Evolutionary conservation across 2,113 vertebrate genomes (phyloP).

Genomic region (Todiramphus saurophagus): DNA sequence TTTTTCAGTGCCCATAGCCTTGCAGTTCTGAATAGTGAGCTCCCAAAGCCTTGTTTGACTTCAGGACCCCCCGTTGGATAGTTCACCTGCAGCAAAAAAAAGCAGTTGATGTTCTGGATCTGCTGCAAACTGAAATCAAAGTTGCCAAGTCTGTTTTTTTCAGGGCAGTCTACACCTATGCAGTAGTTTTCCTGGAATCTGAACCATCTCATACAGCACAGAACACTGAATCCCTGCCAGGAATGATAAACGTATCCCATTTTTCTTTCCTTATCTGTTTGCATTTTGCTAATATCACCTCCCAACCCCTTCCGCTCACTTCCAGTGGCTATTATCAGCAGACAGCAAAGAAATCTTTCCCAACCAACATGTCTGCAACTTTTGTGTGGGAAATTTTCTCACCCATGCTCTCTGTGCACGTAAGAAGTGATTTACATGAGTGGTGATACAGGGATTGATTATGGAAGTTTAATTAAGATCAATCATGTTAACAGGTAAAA

Average conservation of each 20-base stretch:
- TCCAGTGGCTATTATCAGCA: conserved; percentile 60
- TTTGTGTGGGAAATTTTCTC: conserved; percentile 16
- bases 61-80: not conserved
- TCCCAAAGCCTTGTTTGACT: fast-evolving
- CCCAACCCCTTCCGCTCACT: conserved; percentile 29
- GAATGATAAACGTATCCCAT: conserved; percentile 60
- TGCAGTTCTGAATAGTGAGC: not conserved
- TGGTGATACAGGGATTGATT: not conserved
- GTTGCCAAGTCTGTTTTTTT: not conserved
- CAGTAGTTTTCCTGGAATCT: conserved; percentile 46
- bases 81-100: not conserved
- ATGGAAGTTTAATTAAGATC: not conserved
- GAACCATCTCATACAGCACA: conserved; percentile 1
- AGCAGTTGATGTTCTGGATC: not conserved
- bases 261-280: conserved; percentile 67
- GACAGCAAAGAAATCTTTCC: conserved; percentile 50
- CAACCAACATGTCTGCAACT: not conserved
- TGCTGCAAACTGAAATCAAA: not conserved
- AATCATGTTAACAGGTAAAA: not conserved
- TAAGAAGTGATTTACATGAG: not conserved
- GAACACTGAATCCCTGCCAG: conserved; percentile 46
- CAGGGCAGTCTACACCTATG: not conserved
- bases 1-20: not conserved
- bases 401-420: not conserved
- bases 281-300: conserved; percentile 54